Base-by-base conservation (phyloP, 2,797 vertebrate genomes). In the Myotis pilosus region DNA sequence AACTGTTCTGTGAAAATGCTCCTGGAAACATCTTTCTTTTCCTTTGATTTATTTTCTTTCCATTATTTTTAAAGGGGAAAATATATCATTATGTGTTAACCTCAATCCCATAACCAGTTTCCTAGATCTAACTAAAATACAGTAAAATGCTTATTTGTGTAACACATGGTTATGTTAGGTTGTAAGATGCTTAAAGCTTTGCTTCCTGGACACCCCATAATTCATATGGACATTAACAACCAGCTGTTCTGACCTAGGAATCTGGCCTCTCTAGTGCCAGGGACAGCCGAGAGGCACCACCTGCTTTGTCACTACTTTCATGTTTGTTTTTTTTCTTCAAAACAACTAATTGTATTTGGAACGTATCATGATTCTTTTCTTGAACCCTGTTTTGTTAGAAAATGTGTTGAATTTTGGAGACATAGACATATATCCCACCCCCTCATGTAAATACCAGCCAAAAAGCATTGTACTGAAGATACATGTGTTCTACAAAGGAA, bases 31-130 rank as follows among this genome's bases (percentile, higher is more conserved):
- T 55, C 49, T 72, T 36, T 47, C 5, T 7, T 47, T 76, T 47
- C 20, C 30, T 55, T 57, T 80, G 47, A 30, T 62, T 84, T 80
- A 25, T 44, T 28, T 22, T 88, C 33, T 47, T 51, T 28, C 47
- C 36, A 79, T 96, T 89, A 36, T 79, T 92, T 91, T 80, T 72
- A 75, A 92, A 92, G 6, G 30, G 36, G 36, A 44, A 76, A 57
- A 87, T 33, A 69, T 57, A 51, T 62, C 51, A 25, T 83, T 81
- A 57, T 30, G 6, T 57, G 25, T 74, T n/a, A 78, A 76, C 7
- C 2, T 11, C 16, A 66, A 25, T 74, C 44, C 82, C n/a, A 82
- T 93, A 62, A 78, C 25, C 78, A 57, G 36, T 89, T 60, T 92
- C 55, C 44, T 57, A 87, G 78, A 44, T 36, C 44, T 69, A 92